Evolutionary conservation across 2,888 invertebrate genomes (phyloP), one percentile per base, ranked within the genome.

Genomic region (Abscondita cerata): DNA sequence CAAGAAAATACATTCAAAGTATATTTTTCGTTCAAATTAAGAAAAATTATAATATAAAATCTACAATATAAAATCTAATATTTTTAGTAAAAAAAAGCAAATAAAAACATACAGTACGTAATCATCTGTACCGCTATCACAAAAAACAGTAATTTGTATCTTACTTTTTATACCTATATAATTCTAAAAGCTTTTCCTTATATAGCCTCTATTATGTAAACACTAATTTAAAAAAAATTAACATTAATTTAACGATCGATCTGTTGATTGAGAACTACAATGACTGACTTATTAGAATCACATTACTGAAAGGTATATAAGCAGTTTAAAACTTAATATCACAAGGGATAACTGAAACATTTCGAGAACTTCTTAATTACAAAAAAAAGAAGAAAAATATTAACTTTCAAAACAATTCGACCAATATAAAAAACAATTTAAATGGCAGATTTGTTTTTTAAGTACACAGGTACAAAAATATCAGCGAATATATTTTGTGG

Each of bases 391-490:
- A n/a, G n/a, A n/a, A n/a, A n/a, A n/a, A n/a, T n/a, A 25, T 25
- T 25, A 59, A 40, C 50, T 60, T 55, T 36, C 41, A 55, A 44
- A 41, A 44, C 44, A 16, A 44, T 16, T 44, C 44, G 8, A 6
- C 44, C 44, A 44, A 11, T 12, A 16, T 41, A n/a, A 38, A 38
- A 38, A 16, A 41, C 4, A 34, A 53, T 48, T 48, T 31, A 50
- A 36, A 56, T 56, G 52, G 51, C 51, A 50, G 51, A 38, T 47
- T 60, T 50, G 52, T 52, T 56, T 52, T 58, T 12, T 48, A 59
- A 62, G 59, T 59, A 54, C 58, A 47, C 62, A 62, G 62, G 62
- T 62, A 62, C 62, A 46, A 62, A 62, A 62, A 58, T 52, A 58
- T 63, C 63, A 63, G 50, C 55, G 50, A 60, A 55, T 44, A 44